Conservation (phyloP, 1,140 invertebrate species). For the Diuraphis noxia region DNA sequence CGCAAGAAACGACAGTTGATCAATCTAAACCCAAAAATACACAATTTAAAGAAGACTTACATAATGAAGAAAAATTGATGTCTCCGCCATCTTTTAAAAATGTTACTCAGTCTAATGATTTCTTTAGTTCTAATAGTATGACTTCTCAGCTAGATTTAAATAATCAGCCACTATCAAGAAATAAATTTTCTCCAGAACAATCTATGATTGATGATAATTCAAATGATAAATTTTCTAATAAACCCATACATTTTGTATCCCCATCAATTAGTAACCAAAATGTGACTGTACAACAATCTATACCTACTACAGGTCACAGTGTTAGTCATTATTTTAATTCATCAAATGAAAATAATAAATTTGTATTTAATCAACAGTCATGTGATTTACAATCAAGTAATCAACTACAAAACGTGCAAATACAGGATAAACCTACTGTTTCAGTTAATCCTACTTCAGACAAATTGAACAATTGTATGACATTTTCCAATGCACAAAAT, state of each 20-base stretch:
- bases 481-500: neutral
- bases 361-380: conserved; percentile 18
- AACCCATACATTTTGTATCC: neutral
- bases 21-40: neutral
- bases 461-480: neutral
- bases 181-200: neutral
- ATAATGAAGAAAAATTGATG: neutral
- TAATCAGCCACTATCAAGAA: neutral
- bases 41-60: neutral
- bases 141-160: neutral
- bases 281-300: neutral
- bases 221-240: conserved; percentile 4
- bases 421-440: neutral
- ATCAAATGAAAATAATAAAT: neutral
- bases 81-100: neutral
- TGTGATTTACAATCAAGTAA: neutral
- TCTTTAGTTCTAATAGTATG: neutral
- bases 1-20: neutral
- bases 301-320: neutral
- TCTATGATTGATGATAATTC: neutral
- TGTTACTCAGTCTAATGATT: neutral
- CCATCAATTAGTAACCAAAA: neutral
- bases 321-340: conserved; percentile 25
- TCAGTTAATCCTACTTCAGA: neutral
- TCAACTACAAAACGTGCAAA: neutral